Conservation (phyloP, 2,888 invertebrate species). For the Rhorus exstirpatorius region DNA sequence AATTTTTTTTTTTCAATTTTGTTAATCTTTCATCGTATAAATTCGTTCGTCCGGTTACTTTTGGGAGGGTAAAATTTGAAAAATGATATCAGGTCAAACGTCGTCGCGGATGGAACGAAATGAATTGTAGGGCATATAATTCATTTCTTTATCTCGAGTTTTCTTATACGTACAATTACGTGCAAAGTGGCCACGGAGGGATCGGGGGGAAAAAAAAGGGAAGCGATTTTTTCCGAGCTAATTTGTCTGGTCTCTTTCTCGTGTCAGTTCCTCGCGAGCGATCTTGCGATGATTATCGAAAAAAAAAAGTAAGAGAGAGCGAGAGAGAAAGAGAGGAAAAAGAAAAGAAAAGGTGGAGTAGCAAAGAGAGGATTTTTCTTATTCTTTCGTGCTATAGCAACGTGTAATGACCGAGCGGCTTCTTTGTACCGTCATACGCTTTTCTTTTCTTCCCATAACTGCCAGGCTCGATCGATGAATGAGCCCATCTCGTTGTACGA, state of each 20-base stretch:
- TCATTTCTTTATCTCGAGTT: constrained; percentile 3
- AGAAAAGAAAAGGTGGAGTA: constrained; percentile 25
- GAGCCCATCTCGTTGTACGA: neutral
- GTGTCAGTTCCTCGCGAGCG: constrained; percentile 67
- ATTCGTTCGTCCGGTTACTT: too few relatives aligned
- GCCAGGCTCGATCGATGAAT: constrained; percentile 44
- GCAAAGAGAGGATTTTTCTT: constrained; percentile 54
- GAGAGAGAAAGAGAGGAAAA: constrained; percentile 18
- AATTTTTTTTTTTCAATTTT: too few relatives aligned
- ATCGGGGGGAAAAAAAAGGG: constrained; percentile 37
- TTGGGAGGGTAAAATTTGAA: too few relatives aligned
- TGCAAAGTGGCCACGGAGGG: constrained; percentile 1
- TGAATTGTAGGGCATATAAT: neutral
- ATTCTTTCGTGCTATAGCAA: constrained; percentile 58
- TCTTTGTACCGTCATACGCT: constrained; percentile 72
- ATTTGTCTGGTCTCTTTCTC: constrained; percentile 65
- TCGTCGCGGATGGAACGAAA: too few relatives aligned
- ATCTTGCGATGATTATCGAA: constrained; percentile 67
- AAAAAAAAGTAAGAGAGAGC: constrained; percentile 4
- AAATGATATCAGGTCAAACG: too few relatives aligned
- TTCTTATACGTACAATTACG: constrained; percentile 19
- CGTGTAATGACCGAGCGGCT: constrained; percentile 76
- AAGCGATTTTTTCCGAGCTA: constrained; percentile 65
- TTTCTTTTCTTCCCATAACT: constrained; percentile 57
- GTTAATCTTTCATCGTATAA: too few relatives aligned